Evolutionary conservation across 2,888 invertebrate species (phyloP), one percentile per base, ranked within the genome.

Genomic region (Charanyca ferruginea): DNA sequence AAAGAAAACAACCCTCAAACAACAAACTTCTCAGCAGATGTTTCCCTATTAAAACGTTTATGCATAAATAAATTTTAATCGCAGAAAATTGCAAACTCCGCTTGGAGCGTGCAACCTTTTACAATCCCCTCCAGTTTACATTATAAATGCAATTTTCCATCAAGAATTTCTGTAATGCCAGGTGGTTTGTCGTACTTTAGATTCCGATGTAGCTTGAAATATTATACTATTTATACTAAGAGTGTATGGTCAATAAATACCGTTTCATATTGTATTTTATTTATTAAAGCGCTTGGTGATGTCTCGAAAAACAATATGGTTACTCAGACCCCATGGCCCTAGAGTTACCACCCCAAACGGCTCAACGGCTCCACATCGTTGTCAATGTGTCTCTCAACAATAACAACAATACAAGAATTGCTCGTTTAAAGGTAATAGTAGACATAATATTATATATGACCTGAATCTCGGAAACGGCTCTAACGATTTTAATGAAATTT

Each of bases 101-200:
- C 23, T 22, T 41, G 16, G 41, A 23, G 28, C 49, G 6, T n/a
- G 44, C 54, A 69, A 51, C 45, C 13, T 73, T 73, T 73, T 41
- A 55, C 54, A 73, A 73, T 45, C 49, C 18, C n/a, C 25, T 16
- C 20, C 25, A 54, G 23, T 41, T 61, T 49, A 55, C 49, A 58
- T 72, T 51, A 54, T 54, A 49, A 58, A 69, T 73, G 54, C 66
- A 55, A 55, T 73, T 45, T 69, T 65, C 23, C 18, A 41, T 45
- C 41, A 51, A 32, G 49, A 65, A 45, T 25, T 35, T 65, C 38
- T 55, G 28, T 44, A 51, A 52, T 32, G 32, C n/a, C 32, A 2
- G 11, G 3, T 32, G 44, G 32, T 55, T 73, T 65, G 55, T 18
- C 22, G 23, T 51, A 41, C 22, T 32, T 49, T 51, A 64, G 54